A percentile compares a stretch with the other conserved stretches of the same genome.
phyloP scores from a whole-genome alignment of 2,113 vertebrate genomes.

The Stigmatopora argus region DNA sequence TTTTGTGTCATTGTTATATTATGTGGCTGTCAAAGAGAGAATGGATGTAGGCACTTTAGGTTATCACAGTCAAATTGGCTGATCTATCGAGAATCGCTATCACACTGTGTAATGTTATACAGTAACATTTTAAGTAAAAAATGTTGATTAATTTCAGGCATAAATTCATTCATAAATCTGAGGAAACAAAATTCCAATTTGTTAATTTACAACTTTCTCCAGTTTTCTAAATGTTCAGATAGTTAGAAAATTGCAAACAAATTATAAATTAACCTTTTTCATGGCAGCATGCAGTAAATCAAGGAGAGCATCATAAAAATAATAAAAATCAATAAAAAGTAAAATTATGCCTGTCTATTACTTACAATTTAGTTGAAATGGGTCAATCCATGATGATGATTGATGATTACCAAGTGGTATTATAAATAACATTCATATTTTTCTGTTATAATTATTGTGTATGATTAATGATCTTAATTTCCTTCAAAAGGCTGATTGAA shows the following conservation, averaged over 20 bases:
- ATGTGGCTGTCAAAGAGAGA: not conserved
- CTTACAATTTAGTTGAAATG: constrained; percentile 52
- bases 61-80: not conserved
- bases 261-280: not conserved
- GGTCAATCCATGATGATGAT: constrained; percentile 38
- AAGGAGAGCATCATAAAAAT: constrained; percentile 4
- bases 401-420: constrained; percentile 10
- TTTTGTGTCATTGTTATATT: constrained; percentile 9
- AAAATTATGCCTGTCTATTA: constrained; percentile 24
- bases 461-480: constrained; percentile 46
- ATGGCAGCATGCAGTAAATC: constrained; percentile 14
- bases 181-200: not conserved
- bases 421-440: constrained; percentile 22
- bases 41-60: not conserved
- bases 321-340: constrained; percentile 6
- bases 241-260: not conserved
- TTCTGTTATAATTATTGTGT: constrained; percentile 37
- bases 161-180: not conserved
- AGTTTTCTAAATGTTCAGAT: not conserved
- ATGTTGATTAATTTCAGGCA: not conserved
- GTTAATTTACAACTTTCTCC: not conserved
- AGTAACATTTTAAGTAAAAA: not conserved
- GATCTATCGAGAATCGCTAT: not conserved
- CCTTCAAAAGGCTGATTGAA: constrained; percentile 62
- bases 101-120: too few species aligned